Conservation (phyloP, 30 jellyfish, hydroid and myxozoan species). For the Aurelia sp. region DNA sequence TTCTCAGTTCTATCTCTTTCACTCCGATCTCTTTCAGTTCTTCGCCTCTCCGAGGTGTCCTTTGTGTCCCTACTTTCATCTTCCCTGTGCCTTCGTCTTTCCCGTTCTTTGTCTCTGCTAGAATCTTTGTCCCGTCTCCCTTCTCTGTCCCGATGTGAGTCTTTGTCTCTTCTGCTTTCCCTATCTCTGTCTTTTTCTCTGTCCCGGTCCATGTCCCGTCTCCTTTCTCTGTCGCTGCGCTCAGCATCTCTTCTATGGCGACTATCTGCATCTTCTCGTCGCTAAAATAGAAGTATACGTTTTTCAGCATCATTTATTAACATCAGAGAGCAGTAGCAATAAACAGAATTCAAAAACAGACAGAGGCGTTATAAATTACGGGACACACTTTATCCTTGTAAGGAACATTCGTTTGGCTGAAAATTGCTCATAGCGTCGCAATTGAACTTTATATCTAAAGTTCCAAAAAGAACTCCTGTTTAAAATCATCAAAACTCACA, state of each 20-base stretch:
- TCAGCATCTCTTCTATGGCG: constrained; percentile 24
- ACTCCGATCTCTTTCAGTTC: constrained; percentile 25
- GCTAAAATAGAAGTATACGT: not conserved
- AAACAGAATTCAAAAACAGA: no score
- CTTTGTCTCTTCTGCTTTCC: constrained; percentile 1
- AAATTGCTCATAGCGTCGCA: no score
- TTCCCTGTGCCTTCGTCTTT: constrained; percentile 34
- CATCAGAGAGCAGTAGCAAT: no score
- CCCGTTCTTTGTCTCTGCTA: not conserved
- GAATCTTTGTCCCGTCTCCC: no score
- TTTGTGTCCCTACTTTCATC: constrained; percentile 18
- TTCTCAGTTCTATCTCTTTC: constrained; percentile 8
- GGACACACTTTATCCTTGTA: no score
- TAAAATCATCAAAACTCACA: no score
- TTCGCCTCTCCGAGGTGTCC: not conserved
- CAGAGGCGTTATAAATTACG: no score
- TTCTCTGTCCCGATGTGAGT: no score
- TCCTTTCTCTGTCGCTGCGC: constrained; percentile 38
- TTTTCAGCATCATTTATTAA: not conserved
- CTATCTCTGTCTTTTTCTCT: not conserved
- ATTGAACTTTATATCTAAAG: no score
- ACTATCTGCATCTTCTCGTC: constrained; percentile 25
- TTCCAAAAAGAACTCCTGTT: no score
- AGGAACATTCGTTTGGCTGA: no score
- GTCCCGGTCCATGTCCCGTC: not conserved